A percentile compares a stretch with the other conserved stretches of the same genome.
phyloP scores from a whole-genome alignment of 2,888 invertebrate genomes.

The Chesias legatella region DNA sequence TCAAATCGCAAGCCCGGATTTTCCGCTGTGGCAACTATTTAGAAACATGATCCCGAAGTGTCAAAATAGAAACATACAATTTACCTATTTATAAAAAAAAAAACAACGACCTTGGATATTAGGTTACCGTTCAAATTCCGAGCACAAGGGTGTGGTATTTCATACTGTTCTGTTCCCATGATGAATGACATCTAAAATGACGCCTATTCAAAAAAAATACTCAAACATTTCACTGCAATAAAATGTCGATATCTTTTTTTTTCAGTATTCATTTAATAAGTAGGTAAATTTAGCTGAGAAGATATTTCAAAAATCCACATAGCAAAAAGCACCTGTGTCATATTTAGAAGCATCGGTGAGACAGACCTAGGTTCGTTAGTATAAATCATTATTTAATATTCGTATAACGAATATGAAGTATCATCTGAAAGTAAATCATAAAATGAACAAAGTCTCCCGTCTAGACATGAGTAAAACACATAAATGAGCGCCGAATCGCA shows the following conservation, averaged over 20 bases:
- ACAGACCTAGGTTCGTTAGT: too few species aligned
- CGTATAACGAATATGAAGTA: too few species aligned
- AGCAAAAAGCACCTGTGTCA: too few species aligned
- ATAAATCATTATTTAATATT: too few species aligned
- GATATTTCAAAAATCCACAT: too few species aligned
- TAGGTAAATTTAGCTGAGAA: too few species aligned
- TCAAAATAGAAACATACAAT: not conserved
- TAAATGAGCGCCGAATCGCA: conserved; percentile 43
- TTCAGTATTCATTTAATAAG: too few species aligned
- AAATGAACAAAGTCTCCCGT: conserved; percentile 32
- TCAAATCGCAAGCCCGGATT: too few species aligned
- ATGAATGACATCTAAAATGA: conserved; percentile 7
- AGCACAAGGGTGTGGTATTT: conserved; percentile 10
- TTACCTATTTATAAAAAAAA: not conserved
- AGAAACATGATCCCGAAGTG: not conserved
- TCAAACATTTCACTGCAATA: too few species aligned
- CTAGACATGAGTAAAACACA: conserved; percentile 52
- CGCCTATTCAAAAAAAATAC: conserved; percentile 1
- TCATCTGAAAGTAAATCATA: conserved; percentile 11
- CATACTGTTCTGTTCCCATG: conserved; percentile 1
- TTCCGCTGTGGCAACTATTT: too few species aligned
- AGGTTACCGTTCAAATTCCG: conserved; percentile 4
- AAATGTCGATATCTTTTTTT: too few species aligned
- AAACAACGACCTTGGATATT: conserved; percentile 9
- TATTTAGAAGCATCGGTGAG: too few species aligned